phyloP scores from a whole-genome alignment of 2,797 vertebrate species.

The Catamblyrhynchus diadema region DNA sequence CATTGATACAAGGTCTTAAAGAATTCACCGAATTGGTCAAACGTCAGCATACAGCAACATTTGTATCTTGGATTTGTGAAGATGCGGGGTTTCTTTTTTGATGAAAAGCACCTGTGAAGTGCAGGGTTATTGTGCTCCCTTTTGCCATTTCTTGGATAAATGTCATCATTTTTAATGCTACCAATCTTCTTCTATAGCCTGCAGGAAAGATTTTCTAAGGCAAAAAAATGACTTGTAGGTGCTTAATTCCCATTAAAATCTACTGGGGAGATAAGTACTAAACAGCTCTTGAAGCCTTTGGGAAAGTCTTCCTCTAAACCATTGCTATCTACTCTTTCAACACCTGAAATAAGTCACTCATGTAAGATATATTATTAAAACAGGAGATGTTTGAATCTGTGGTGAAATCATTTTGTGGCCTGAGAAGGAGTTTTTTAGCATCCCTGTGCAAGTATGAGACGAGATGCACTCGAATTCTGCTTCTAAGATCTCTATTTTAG shows the following conservation, averaged over 20 bases:
- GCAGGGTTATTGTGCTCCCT: slow-evolving; percentile 38
- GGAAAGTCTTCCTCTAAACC: slow-evolving; percentile 23
- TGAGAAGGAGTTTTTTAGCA: background rate
- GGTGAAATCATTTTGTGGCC: background rate
- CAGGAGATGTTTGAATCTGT: background rate
- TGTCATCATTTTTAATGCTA: slow-evolving; percentile 62
- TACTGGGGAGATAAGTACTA: slow-evolving; percentile 13
- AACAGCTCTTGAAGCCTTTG: background rate
- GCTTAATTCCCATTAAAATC: slow-evolving; percentile 56
- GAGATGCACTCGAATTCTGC: background rate
- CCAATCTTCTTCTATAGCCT: slow-evolving; percentile 52
- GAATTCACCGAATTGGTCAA: slow-evolving; percentile 23
- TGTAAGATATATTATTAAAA: background rate
- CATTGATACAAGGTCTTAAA: background rate
- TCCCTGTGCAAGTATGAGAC: background rate
- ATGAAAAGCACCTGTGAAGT: slow-evolving; percentile 52
- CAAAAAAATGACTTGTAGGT: slow-evolving; percentile 46
- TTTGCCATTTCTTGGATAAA: slow-evolving; percentile 65
- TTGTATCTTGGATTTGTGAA: slow-evolving; percentile 40
- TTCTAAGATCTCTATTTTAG: slow-evolving; percentile 29
- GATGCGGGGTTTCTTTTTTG: slow-evolving; percentile 8
- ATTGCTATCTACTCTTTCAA: background rate
- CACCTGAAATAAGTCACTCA: background rate
- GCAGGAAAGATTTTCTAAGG: slow-evolving; percentile 31
- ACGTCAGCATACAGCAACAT: background rate